phyloP scores from a whole-genome alignment of 2,888 invertebrate genomes.

The Chrysolina oricalcia region DNA sequence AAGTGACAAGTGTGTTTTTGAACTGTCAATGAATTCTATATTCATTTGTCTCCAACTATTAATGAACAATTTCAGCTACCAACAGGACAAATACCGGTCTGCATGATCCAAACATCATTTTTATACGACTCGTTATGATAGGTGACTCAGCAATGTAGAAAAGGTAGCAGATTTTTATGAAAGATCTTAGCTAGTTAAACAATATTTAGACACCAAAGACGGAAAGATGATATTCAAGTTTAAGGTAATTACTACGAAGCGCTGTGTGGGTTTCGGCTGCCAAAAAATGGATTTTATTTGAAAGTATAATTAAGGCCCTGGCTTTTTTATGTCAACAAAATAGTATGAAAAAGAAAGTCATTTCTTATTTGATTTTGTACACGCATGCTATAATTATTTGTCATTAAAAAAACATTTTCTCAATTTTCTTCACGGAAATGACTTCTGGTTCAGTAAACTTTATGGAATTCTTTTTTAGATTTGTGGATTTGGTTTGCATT shows the following conservation, averaged over 20 bases:
- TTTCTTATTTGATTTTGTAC: not conserved
- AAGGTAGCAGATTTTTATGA: conserved; percentile 42
- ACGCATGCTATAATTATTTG: too few species aligned
- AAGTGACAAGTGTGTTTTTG: too few species aligned
- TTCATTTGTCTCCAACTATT: not conserved
- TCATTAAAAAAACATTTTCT: too few species aligned
- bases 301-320: not conserved
- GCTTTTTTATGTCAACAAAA: too few species aligned
- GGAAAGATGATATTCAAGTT: conserved; percentile 48
- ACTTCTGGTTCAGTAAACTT: too few species aligned
- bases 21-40: too few species aligned
- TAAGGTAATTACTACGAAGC: conserved; percentile 20
- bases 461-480: too few species aligned
- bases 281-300: not conserved
- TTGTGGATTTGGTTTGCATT: too few species aligned
- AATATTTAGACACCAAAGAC: conserved; percentile 63
- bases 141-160: conserved; percentile 60
- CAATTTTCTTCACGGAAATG: too few species aligned
- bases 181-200: conserved; percentile 62
- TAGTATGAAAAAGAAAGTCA: not conserved
- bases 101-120: conserved; percentile 54
- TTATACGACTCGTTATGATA: conserved; percentile 60
- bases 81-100: conserved; percentile 55
- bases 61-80: conserved; percentile 39
- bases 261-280: not conserved